phyloP scores from a whole-genome alignment of 1,140 invertebrate genomes.

The Drosophila leontia region DNA sequence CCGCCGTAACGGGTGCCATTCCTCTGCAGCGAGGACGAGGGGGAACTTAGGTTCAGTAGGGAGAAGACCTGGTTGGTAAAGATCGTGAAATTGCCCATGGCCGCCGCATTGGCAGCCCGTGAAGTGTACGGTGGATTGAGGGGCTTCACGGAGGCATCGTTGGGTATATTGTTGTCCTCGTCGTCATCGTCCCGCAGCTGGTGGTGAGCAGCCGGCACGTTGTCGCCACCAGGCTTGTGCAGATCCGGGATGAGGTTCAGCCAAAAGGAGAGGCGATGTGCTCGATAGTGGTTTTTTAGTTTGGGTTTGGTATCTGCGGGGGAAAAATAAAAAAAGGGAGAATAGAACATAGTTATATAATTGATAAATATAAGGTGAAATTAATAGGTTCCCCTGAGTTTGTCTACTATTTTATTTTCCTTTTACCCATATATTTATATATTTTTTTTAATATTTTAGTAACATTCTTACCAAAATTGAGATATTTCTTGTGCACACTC shows the following conservation, averaged over 20 bases:
- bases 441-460: background rate
- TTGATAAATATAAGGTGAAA: too few relatives aligned
- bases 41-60: slow-evolving; percentile 79
- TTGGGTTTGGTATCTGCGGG: slow-evolving; percentile 93
- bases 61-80: slow-evolving; percentile 84
- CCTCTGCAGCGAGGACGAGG: slow-evolving; percentile 76
- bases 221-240: slow-evolving; percentile 94
- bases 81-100: slow-evolving; percentile 80
- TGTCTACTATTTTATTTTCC: too few relatives aligned
- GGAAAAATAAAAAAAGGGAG: slow-evolving; percentile 6
- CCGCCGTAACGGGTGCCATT: slow-evolving; percentile 70
- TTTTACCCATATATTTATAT: background rate
- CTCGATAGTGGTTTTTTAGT: slow-evolving; percentile 96
- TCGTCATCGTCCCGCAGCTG: slow-evolving; percentile 91
- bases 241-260: slow-evolving; percentile 97
- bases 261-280: slow-evolving; percentile 98
- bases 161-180: slow-evolving; percentile 86
- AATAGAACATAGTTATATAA: too few relatives aligned
- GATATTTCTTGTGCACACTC: slow-evolving; percentile 95
- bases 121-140: slow-evolving; percentile 84
- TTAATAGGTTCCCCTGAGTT: too few relatives aligned
- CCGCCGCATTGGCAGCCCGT: slow-evolving; percentile 85
- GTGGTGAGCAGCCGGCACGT: slow-evolving; percentile 94
- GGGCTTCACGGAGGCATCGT: slow-evolving; percentile 85
- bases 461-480: slow-evolving; percentile 91